These are phyloP conservation scores for Euclidia mi DNA, from an alignment of 2,888 invertebrate genomes.

Conservation along the genomic window DNA sequence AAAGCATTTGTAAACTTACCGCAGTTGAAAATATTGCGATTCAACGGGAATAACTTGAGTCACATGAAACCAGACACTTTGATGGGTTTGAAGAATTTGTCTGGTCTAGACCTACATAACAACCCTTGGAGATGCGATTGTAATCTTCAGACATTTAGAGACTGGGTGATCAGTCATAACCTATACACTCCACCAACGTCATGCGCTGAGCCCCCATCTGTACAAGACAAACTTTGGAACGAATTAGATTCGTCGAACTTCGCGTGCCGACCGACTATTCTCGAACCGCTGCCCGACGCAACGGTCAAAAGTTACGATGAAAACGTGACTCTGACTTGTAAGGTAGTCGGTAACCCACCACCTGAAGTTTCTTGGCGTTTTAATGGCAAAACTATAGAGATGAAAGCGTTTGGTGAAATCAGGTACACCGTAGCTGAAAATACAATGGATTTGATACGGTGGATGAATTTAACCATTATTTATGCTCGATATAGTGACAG, in stretches of 20 bases:
- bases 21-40: conserved; percentile 92
- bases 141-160: conserved; percentile 93
- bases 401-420: conserved; percentile 84
- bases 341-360: conserved; percentile 93
- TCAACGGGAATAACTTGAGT: conserved; percentile 94
- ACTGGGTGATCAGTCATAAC: conserved; percentile 93
- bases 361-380: conserved; percentile 94
- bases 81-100: conserved; percentile 91
- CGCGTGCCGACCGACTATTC: conserved; percentile 95
- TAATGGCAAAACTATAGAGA: conserved; percentile 91
- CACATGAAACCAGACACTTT: conserved; percentile 92
- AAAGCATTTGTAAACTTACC: conserved; percentile 93
- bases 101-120: conserved; percentile 93
- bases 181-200: conserved; percentile 94
- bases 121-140: conserved; percentile 98
- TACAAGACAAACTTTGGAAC: conserved; percentile 93
- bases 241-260: conserved; percentile 93
- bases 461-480: conserved; percentile 93
- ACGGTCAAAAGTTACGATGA: conserved; percentile 92
- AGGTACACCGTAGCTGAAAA: conserved; percentile 85
- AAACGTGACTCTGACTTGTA: conserved; percentile 94
- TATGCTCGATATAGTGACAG: conserved; percentile 91
- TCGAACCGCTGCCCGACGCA: conserved; percentile 90
- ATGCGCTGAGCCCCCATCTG: conserved; percentile 92
- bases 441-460: conserved; percentile 85